Evolutionary conservation across 2,113 vertebrate species (phyloP).

Genomic region (Clarias macrocephalus): DNA sequence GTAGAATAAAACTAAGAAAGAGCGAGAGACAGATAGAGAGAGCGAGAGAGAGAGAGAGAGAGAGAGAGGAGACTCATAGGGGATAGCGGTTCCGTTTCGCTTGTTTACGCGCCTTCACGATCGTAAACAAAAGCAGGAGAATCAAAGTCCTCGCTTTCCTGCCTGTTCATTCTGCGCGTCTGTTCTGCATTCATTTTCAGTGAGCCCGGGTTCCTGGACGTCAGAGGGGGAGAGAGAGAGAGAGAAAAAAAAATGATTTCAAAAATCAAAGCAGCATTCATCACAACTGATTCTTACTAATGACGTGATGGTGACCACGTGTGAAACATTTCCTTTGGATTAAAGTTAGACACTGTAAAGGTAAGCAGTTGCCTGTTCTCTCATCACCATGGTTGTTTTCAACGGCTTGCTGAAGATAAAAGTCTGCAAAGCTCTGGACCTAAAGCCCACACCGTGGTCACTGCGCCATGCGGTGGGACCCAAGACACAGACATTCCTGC

Average conservation of each 20-base stretch:
- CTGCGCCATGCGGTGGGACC: conserved; percentile 93
- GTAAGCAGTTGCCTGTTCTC: conserved; percentile 43
- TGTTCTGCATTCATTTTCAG: conserved; percentile 66
- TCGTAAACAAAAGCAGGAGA: conserved; percentile 65
- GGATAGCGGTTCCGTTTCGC: conserved; percentile 40
- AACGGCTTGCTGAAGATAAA: conserved; percentile 97
- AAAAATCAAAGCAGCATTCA: conserved; percentile 28
- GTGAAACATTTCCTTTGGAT: conserved; percentile 29
- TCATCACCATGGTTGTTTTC: conserved; percentile 92
- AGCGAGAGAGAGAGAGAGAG: background rate
- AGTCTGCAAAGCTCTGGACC: conserved; percentile 95
- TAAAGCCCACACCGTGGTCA: conserved; percentile 98
- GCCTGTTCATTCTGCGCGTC: conserved; percentile 25
- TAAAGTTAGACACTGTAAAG: conserved; percentile 35
- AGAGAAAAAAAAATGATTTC: background rate
- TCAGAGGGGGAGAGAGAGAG: background rate
- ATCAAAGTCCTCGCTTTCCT: conserved; percentile 42
- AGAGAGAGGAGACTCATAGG: background rate
- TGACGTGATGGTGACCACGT: conserved; percentile 43
- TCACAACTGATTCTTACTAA: conserved; percentile 13
- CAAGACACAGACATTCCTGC: conserved; percentile 91
- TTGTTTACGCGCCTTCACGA: conserved; percentile 53
- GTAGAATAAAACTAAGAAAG: conserved; percentile 10
- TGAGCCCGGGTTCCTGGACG: background rate
- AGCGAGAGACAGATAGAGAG: background rate